phyloP scores from a whole-genome alignment of 2,113 vertebrate species.

The Thymallus thymallus region DNA sequence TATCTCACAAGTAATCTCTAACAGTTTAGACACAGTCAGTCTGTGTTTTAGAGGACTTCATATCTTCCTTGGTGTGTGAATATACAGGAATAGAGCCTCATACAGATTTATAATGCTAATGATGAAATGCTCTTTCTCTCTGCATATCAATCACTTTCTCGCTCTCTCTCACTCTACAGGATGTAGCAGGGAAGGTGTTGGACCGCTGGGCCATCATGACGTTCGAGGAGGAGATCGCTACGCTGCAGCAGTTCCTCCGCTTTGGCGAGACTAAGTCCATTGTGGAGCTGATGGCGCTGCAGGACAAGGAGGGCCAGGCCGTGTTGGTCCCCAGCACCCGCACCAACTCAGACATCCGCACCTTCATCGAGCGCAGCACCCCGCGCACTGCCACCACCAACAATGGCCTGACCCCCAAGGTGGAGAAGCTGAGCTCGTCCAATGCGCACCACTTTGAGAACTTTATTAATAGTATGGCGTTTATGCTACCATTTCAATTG shows the following conservation, averaged over 20 bases:
- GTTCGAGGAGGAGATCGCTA: slow-evolving; percentile 92
- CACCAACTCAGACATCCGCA: slow-evolving; percentile 89
- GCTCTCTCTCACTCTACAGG: slow-evolving; percentile 67
- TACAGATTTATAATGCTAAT: slow-evolving; percentile 48
- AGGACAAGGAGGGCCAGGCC: slow-evolving; percentile 91
- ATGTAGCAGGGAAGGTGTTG: slow-evolving; percentile 91
- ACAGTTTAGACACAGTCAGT: slow-evolving; percentile 49
- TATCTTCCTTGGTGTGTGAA: slow-evolving; percentile 5
- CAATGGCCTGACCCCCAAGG: slow-evolving; percentile 53
- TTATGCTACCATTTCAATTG: slow-evolving; percentile 95
- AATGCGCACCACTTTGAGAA: slow-evolving; percentile 91
- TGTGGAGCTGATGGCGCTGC: slow-evolving; percentile 95
- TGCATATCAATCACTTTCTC: no score
- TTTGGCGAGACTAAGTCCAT: slow-evolving; percentile 98
- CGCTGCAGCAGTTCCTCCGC: slow-evolving; percentile 94
- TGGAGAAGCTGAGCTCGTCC: slow-evolving; percentile 79
- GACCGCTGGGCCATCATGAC: slow-evolving; percentile 99
- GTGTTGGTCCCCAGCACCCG: slow-evolving; percentile 81
- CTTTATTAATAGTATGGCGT: slow-evolving; percentile 91
- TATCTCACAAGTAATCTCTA: no score
- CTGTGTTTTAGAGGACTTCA: slow-evolving; percentile 47
- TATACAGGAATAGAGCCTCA: slow-evolving; percentile 51
- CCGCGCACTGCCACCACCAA: slow-evolving; percentile 65
- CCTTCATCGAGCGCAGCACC: slow-evolving; percentile 91
- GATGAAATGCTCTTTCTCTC: slow-evolving; percentile 34